Conservation (phyloP, 2,797 vertebrate species). For the Anabas testudineus region DNA sequence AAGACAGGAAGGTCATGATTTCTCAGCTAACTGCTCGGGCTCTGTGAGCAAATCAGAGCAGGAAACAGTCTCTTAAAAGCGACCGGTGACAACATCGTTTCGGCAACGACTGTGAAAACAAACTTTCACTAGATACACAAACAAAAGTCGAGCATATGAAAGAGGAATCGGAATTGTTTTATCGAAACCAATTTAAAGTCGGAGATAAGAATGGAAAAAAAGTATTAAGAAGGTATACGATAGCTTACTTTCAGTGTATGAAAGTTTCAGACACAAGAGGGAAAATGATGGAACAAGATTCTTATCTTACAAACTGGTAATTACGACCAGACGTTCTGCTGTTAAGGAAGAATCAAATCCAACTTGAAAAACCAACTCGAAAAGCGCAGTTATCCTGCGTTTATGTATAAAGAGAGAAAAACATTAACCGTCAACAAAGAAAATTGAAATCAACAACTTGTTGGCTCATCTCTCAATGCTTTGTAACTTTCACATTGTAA, state of each 20-base stretch:
- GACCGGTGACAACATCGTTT: constrained; percentile 58
- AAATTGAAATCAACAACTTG: constrained; percentile 1
- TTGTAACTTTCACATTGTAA: background rate
- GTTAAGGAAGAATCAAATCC: background rate
- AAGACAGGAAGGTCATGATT: constrained; percentile 53
- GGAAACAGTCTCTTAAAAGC: constrained; percentile 33
- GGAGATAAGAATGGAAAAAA: constrained; percentile 17
- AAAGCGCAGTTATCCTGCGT: constrained; percentile 13
- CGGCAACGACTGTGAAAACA: constrained; percentile 58
- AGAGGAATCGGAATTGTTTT: constrained; percentile 4
- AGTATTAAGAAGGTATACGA: constrained; percentile 52
- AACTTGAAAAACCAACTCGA: constrained; percentile 1
- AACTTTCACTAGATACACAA: constrained; percentile 39
- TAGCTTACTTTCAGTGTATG: constrained; percentile 34
- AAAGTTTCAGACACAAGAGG: constrained; percentile 21
- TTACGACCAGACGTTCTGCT: constrained; percentile 12
- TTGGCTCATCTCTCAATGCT: background rate
- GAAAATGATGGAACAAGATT: background rate
- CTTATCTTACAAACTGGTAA: constrained; percentile 6
- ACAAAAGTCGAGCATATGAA: constrained; percentile 21
- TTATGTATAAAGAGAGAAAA: background rate
- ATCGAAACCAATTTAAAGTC: constrained; percentile 11
- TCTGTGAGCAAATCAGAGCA: constrained; percentile 42
- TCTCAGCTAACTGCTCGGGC: constrained; percentile 31
- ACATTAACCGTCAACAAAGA: background rate